These are phyloP conservation scores for Rhopilema esculentum DNA, from an alignment of 30 jellyfish, hydroid and myxozoan genomes.

Conservation along the genomic window DNA sequence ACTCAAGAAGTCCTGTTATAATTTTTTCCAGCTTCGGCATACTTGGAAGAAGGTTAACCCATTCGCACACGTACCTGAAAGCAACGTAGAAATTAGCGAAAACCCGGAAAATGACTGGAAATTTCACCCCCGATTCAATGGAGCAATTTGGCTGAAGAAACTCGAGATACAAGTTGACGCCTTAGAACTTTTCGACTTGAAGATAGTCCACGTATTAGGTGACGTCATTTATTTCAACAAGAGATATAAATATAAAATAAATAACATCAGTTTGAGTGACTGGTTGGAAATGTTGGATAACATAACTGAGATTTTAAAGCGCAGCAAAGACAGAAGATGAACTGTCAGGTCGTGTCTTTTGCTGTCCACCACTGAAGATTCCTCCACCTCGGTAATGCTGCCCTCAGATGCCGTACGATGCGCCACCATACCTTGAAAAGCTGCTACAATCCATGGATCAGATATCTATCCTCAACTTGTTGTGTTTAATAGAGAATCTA, in stretches of 20 bases:
- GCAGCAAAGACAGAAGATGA: conserved; percentile 1
- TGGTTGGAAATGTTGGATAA: conserved; percentile 57
- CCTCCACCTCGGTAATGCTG: not conserved
- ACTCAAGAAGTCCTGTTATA: not conserved
- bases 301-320: conserved; percentile 61
- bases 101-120: conserved; percentile 48
- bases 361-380: not conserved
- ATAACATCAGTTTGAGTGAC: conserved; percentile 40
- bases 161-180: conserved; percentile 38
- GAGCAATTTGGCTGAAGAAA: conserved; percentile 43
- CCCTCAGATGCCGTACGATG: not conserved
- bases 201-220: conserved; percentile 32
- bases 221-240: conserved; percentile 48
- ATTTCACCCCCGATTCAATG: conserved; percentile 51
- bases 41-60: conserved; percentile 63
- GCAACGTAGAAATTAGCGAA: conserved; percentile 43
- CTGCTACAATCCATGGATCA: no score
- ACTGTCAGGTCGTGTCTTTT: no score
- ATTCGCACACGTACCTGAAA: conserved; percentile 33
- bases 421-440: not conserved
- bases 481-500: no score
- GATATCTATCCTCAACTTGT: no score
- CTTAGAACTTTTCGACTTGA: conserved; percentile 24
- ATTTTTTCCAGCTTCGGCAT: conserved; percentile 39
- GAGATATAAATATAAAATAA: conserved; percentile 56